Base-by-base conservation (phyloP, 2,113 vertebrate species). In the Excalfactoria chinensis region DNA sequence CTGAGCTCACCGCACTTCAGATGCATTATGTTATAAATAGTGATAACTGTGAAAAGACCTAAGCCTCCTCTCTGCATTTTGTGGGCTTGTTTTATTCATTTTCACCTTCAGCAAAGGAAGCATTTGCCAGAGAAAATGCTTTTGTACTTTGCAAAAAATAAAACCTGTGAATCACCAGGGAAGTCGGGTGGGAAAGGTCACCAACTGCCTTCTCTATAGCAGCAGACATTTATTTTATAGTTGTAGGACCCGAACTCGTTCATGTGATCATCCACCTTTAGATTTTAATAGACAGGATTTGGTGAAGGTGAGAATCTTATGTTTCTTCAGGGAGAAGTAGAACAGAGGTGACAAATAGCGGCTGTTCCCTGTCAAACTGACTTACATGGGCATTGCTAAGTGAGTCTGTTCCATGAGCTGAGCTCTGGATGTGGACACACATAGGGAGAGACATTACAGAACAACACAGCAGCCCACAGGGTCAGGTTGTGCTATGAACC, bases 121-220 rank as follows among this genome's bases (percentile, higher is more conserved):
- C 2, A 19, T 93, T 95, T 79, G 67, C 84, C 41, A 40, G 89
- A 71, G 63, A 95, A 94, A 89, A 86, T 17, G 89, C 73, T 90
- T 96, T 89, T 94, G 74, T 92, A 41, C 93, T 84, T 71, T 23
- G 79, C 77, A 83, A 90, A 96, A 93, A 92, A 90, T 94, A 84
- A 94, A 93, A 76, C 56, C 63, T 63, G 84, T 82, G 93, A 95
- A 70, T 92, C 92, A 90, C 77, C 59, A 46, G 92, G 92, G 89
- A 87, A 72, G 84, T 63, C 34, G 81, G 10, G 84, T 72, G 71
- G 74, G 74, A 88, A 96, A 95, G 90, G 92, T 95, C 84, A 94
- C 70, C 86, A 73, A 83, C 41, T 51, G 89, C 49, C 80, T 89
- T 62, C 84, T 92, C 58, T 72, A 25, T 37, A 76, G 70, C 83